Percentiles rank a stretch among this genome's conserved stretches.
phyloP scores from a whole-genome alignment of 2,888 invertebrate genomes.

The Seira musarum region DNA sequence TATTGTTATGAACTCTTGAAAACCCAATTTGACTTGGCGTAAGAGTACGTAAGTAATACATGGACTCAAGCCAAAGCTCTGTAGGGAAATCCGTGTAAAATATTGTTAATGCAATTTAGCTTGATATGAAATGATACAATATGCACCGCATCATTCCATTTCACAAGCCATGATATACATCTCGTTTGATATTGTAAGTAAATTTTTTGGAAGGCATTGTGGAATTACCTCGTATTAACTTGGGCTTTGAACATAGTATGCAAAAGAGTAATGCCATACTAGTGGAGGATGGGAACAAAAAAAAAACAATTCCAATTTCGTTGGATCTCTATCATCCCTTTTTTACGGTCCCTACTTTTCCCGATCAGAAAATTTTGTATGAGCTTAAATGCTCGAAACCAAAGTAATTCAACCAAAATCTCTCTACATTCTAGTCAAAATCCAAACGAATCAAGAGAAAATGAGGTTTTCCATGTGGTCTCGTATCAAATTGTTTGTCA shows the following conservation, averaged over 20 bases:
- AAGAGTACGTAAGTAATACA: neutral
- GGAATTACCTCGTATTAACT: neutral
- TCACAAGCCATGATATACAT: neutral
- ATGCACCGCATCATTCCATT: neutral
- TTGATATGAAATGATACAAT: neutral
- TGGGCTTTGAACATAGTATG: neutral
- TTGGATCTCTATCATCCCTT: constrained; percentile 22
- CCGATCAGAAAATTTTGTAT: constrained; percentile 3
- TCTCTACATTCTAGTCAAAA: constrained; percentile 34
- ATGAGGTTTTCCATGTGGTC: constrained; percentile 55
- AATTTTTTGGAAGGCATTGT: too few species aligned
- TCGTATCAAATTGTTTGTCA: constrained; percentile 58
- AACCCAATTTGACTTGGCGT: neutral
- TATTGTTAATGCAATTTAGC: neutral
- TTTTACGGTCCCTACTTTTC: constrained; percentile 3
- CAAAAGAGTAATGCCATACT: neutral
- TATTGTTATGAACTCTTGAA: constrained; percentile 19
- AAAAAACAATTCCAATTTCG: constrained; percentile 47
- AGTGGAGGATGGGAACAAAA: neutral
- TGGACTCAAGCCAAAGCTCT: neutral
- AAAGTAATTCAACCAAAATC: constrained; percentile 35
- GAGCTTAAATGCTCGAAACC: neutral
- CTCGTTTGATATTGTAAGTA: neutral
- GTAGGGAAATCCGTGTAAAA: neutral
- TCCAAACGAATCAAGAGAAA: constrained; percentile 50